Evolutionary conservation across 2,888 invertebrate genomes (phyloP), one percentile per base, ranked within the genome.

Genomic region (Yponomeuta evonymella): DNA sequence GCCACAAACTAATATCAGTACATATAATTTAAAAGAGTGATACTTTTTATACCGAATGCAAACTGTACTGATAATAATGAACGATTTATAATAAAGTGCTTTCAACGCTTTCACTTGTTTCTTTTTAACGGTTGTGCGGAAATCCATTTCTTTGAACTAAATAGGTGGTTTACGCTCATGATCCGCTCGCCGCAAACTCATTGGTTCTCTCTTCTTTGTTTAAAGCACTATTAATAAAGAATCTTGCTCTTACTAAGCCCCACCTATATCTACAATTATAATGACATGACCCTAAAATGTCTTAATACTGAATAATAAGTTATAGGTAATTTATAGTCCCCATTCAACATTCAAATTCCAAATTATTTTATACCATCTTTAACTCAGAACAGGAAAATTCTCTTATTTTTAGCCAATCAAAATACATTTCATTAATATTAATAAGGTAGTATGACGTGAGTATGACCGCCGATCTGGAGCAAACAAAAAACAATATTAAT

Each of bases 91-190:
- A 58, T 30, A 70, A 70, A 70, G 48, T 70, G 58, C 48, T 67
- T 67, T 51, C 51, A 67, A 70, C 70, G 70, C 70, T 70, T 70
- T 70, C 70, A 58, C 65, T 70, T 12, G 30, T 70, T 70, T 51
- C 12, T 29, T 33, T 70, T 68, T 48, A 68, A 23, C 30, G 68
- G 12, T 51, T 36, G 6, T 48, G 36, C 36, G 67, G 48, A 67
- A 67, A 33, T 67, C 36, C 36, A 67, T 67, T 23, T 43, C 36
- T 12, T 67, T 58, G 51, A 15, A 58, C 51, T 58, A 58, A 58
- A 58, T 58, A 33, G 67, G 67, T 67, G n/a, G 3, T 15, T 43
- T 12, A 33, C 67, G 48, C 48, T 67, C 23, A 65, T 65, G 65
- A 33, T 65, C 12, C 33, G 29, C 30, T 67, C 9, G 36, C 67